A percentile compares a stretch with the other conserved stretches of the same genome.
Evolutionary conservation across 2,113 vertebrate species (phyloP).

Genomic region (Tyrannus savana): DNA sequence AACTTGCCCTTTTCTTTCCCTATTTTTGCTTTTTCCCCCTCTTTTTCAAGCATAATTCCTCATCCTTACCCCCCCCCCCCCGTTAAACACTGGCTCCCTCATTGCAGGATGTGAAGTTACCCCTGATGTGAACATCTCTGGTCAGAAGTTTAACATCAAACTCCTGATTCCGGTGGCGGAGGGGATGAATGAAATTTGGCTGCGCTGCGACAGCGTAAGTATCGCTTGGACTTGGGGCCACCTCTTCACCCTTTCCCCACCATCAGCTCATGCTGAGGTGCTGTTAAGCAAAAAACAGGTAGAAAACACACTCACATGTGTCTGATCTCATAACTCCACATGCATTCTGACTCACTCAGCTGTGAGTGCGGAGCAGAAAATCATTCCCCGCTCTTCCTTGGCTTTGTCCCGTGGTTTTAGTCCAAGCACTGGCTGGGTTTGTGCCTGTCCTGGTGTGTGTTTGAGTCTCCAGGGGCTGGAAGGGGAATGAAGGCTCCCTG

Average conservation of each 20-base stretch:
- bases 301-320: not conserved
- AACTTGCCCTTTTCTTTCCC: not conserved
- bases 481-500: not conserved
- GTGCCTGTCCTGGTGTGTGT: rapidly evolving
- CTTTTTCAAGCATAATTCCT: not conserved
- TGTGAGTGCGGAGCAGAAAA: not conserved
- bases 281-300: not conserved
- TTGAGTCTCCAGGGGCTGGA: not conserved
- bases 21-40: rapidly evolving
- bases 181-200: conserved; percentile 99
- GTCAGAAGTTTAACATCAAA: conserved; percentile 99
- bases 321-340: not conserved
- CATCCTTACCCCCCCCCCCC: not conserved
- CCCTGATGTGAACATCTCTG: conserved; percentile 98
- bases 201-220: conserved; percentile 94
- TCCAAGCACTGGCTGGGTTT: rapidly evolving
- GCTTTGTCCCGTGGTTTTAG: not conserved
- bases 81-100: not conserved
- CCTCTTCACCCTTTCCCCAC: not conserved
- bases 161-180: conserved; percentile 96
- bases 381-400: not conserved
- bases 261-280: not conserved
- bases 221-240: rapidly evolving
- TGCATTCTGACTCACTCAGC: not conserved
- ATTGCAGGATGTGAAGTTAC: conserved; percentile 95